These are phyloP conservation scores for Oreortyx pictus DNA, from an alignment of 2,797 vertebrate species.

Conservation along the genomic window DNA sequence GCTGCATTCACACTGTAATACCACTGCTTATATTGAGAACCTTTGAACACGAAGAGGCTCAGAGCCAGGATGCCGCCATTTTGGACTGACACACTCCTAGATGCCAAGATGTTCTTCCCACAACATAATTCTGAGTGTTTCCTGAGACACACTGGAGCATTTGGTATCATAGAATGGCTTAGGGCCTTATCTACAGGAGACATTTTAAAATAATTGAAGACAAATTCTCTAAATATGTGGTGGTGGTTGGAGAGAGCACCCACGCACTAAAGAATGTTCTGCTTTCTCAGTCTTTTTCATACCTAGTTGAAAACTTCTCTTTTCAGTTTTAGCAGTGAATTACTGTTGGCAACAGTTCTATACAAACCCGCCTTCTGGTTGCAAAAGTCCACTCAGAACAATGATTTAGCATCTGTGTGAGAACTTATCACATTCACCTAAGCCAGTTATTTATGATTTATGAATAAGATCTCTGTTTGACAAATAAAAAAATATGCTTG, in stretches of 20 bases:
- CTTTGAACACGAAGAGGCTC: background rate
- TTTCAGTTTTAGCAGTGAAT: background rate
- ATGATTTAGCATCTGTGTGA: background rate
- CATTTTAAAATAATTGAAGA: background rate
- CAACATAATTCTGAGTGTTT: background rate
- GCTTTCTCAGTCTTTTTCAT: background rate
- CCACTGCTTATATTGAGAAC: background rate
- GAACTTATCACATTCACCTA: background rate
- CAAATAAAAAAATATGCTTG: background rate
- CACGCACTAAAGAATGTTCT: background rate
- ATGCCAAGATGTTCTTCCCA: background rate
- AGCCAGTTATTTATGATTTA: slow-evolving; percentile 35
- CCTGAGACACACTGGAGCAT: background rate
- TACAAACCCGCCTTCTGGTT: background rate
- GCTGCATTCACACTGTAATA: background rate
- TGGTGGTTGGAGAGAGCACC: background rate
- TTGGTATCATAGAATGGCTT: background rate
- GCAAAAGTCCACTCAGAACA: background rate
- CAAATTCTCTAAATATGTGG: background rate
- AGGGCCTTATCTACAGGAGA: background rate
- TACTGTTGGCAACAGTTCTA: background rate
- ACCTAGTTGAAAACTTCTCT: background rate
- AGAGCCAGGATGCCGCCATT: background rate
- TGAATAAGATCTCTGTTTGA: slow-evolving; percentile 33
- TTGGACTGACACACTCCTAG: background rate